Evolutionary conservation across 2,888 invertebrate genomes (phyloP).

Genomic region (Autographa gamma): DNA sequence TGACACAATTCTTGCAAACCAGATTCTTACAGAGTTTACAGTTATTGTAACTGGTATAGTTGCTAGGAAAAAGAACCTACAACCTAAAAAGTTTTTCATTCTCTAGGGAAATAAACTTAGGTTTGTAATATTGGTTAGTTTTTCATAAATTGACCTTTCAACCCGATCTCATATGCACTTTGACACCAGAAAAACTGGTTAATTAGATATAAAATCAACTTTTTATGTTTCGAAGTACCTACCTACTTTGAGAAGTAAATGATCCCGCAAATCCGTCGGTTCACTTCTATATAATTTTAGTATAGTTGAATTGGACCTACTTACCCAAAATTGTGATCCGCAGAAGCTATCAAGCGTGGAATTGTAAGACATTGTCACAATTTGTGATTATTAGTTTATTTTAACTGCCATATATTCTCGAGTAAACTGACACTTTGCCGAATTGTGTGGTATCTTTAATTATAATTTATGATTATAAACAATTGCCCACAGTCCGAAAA

Average conservation of each 20-base stretch:
- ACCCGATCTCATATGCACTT: slow-evolving; percentile 18
- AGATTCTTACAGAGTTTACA: slow-evolving; percentile 1
- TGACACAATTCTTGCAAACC: background rate
- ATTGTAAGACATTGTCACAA: slow-evolving; percentile 87
- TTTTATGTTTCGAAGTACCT: slow-evolving; percentile 18
- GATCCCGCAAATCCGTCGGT: slow-evolving; percentile 5
- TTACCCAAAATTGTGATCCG: slow-evolving; percentile 95
- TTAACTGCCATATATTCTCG: slow-evolving; percentile 65
- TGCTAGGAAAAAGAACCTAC: background rate
- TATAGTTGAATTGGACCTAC: slow-evolving; percentile 66
- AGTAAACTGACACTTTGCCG: slow-evolving; percentile 45
- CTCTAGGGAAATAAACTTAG: background rate
- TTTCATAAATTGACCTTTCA: slow-evolving; percentile 34
- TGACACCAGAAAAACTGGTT: slow-evolving; percentile 40
- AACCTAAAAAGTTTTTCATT: background rate
- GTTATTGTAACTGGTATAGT: background rate
- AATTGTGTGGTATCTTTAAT: slow-evolving; percentile 14
- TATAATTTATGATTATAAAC: slow-evolving; percentile 21
- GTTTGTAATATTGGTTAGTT: background rate
- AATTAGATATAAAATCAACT: slow-evolving; percentile 32
- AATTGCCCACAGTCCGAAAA: slow-evolving; percentile 19
- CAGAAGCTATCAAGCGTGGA: slow-evolving; percentile 93
- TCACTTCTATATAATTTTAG: background rate
- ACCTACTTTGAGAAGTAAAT: slow-evolving; percentile 12
- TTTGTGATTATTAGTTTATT: slow-evolving; percentile 61